These are phyloP conservation scores for Australoheros facetus DNA, from an alignment of 2,797 vertebrate species.

Conservation along the genomic window DNA sequence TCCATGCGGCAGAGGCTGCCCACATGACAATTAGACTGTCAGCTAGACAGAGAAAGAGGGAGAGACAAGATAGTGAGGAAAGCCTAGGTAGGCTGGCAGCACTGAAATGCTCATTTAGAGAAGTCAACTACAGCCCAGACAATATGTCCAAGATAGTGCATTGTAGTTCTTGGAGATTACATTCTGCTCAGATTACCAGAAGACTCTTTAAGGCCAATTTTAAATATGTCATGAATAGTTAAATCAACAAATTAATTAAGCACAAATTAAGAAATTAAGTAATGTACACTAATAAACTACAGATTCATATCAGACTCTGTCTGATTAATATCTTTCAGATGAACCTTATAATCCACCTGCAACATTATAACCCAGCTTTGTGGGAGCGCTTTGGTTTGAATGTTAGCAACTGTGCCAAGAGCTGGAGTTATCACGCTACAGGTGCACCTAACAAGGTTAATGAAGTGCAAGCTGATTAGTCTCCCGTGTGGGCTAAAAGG, in stretches of 20 bases:
- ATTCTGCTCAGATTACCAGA: constrained; percentile 1
- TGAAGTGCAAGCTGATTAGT: constrained; percentile 55
- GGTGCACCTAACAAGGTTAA: constrained; percentile 56
- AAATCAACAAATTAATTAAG: neutral
- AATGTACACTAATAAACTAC: neutral
- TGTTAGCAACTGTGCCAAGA: constrained; percentile 18
- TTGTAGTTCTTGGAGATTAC: constrained; percentile 24
- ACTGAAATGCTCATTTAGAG: constrained; percentile 57
- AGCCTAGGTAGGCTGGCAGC: constrained; percentile 58
- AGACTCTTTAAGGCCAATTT: constrained; percentile 14
- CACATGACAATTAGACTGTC: constrained; percentile 81
- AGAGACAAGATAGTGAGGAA: constrained; percentile 59
- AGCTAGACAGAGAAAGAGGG: constrained; percentile 63
- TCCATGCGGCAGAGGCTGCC: constrained; percentile 74
- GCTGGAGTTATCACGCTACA: constrained; percentile 23
- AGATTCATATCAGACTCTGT: neutral
- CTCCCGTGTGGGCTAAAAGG: constrained; percentile 24
- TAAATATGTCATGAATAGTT: neutral
- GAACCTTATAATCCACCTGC: constrained; percentile 29
- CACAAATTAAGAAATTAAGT: neutral
- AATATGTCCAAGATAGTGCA: constrained; percentile 25
- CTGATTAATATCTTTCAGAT: constrained; percentile 30
- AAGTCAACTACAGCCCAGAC: constrained; percentile 32
- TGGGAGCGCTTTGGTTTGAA: neutral
- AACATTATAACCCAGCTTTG: neutral